Evolutionary conservation across 2,113 vertebrate genomes (phyloP).

Genomic region (Brachypteracias leptosomus): DNA sequence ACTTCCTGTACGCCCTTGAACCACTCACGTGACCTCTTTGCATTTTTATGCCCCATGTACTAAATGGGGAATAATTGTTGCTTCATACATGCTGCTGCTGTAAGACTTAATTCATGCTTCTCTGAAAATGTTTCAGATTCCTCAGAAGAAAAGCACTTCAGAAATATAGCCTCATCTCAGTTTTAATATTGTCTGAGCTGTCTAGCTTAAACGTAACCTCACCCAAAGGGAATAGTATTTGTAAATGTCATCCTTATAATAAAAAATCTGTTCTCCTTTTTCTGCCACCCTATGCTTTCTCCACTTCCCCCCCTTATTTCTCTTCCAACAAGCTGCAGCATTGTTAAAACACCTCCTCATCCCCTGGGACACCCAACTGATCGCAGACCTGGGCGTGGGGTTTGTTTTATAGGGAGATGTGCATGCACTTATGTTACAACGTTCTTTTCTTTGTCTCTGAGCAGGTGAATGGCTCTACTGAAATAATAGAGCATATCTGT

Average conservation of each 20-base stretch:
- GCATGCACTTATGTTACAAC: background rate
- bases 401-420: background rate
- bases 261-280: slow-evolving; percentile 30
- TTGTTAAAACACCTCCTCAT: background rate
- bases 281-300: background rate
- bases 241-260: slow-evolving; percentile 41
- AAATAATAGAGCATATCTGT: background rate
- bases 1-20: background rate
- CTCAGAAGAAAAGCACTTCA: background rate
- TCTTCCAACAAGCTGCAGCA: background rate
- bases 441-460: background rate
- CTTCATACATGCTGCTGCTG: background rate
- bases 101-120: background rate
- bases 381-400: background rate
- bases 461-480: background rate
- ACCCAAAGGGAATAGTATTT: slow-evolving; percentile 14
- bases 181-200: background rate
- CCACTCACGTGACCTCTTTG: background rate
- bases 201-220: background rate
- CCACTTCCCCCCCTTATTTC: background rate
- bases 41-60: slow-evolving; percentile 4
- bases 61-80: background rate
- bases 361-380: background rate
- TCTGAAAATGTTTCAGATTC: background rate
- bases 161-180: slow-evolving; percentile 12